Evolutionary conservation across 2,113 vertebrate genomes (phyloP).

Genomic region (Cyanocitta stelleri): DNA sequence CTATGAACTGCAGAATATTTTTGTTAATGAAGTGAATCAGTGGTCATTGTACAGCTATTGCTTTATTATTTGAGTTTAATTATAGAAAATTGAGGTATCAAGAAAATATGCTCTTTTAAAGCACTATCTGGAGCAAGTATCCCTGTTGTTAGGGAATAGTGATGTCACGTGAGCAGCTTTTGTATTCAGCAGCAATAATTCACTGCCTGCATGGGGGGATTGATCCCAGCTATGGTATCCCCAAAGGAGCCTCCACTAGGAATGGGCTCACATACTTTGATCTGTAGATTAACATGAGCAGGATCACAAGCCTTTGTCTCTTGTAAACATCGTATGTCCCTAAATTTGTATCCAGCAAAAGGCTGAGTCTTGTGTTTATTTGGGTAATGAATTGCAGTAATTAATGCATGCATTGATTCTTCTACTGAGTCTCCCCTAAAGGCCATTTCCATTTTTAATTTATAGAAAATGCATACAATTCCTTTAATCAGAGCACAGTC

Average conservation of each 20-base stretch:
- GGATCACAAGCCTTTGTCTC: constrained; percentile 86
- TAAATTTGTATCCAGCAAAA: constrained; percentile 87
- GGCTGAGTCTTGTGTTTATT: constrained; percentile 90
- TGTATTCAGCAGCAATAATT: constrained; percentile 94
- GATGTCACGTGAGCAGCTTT: constrained; percentile 85
- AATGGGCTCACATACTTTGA: constrained; percentile 80
- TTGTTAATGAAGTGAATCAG: constrained; percentile 66
- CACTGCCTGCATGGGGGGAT: constrained; percentile 81
- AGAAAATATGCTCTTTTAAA: constrained; percentile 77
- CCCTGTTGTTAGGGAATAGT: constrained; percentile 74
- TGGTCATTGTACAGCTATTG: constrained; percentile 62
- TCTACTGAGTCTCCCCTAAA: constrained; percentile 84
- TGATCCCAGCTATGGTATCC: constrained; percentile 85
- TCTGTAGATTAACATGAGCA: constrained; percentile 88
- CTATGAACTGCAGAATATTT: constrained; percentile 23
- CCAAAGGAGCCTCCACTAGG: constrained; percentile 80
- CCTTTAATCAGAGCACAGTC: constrained; percentile 57
- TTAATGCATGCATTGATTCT: constrained; percentile 96
- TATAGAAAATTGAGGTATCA: constrained; percentile 71
- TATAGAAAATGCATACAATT: constrained; percentile 80
- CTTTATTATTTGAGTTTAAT: constrained; percentile 71
- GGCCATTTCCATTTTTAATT: constrained; percentile 95
- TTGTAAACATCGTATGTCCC: constrained; percentile 76
- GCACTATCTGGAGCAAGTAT: constrained; percentile 66
- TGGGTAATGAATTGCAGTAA: constrained; percentile 98